These are phyloP conservation scores for Rhinolophus sinicus DNA, from an alignment of 2,113 vertebrate species.

Conservation along the genomic window DNA sequence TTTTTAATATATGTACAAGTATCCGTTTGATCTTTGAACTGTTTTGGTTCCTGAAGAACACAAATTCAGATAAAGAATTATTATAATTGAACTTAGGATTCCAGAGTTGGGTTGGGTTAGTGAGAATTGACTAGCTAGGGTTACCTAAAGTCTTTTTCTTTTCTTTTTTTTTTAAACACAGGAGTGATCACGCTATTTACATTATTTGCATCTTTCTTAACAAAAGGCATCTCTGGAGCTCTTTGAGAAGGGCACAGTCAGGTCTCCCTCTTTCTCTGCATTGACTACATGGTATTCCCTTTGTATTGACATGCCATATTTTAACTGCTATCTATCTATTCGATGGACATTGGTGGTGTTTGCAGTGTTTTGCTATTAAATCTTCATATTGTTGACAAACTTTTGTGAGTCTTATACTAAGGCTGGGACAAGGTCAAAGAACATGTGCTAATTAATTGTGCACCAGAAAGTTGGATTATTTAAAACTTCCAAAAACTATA, in stretches of 20 bases:
- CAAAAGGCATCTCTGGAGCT: background rate
- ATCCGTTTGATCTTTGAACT: background rate
- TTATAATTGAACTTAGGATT: background rate
- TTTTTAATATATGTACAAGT: background rate
- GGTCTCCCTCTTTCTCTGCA: background rate
- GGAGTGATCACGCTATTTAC: background rate
- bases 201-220: background rate
- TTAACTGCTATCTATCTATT: background rate
- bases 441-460: background rate
- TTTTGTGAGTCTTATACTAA: background rate
- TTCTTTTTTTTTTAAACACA: background rate
- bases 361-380: background rate
- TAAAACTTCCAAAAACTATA: background rate
- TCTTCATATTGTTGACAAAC: background rate
- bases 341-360: background rate
- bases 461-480: background rate
- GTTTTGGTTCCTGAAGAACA: background rate
- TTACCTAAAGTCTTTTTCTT: background rate
- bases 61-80: background rate
- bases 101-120: background rate
- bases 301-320: background rate
- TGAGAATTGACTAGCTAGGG: background rate
- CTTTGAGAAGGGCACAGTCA: background rate
- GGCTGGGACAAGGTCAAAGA: background rate
- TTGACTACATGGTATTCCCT: background rate